phyloP scores from a whole-genome alignment of 2,888 invertebrate species.

The Tethea ocularis region DNA sequence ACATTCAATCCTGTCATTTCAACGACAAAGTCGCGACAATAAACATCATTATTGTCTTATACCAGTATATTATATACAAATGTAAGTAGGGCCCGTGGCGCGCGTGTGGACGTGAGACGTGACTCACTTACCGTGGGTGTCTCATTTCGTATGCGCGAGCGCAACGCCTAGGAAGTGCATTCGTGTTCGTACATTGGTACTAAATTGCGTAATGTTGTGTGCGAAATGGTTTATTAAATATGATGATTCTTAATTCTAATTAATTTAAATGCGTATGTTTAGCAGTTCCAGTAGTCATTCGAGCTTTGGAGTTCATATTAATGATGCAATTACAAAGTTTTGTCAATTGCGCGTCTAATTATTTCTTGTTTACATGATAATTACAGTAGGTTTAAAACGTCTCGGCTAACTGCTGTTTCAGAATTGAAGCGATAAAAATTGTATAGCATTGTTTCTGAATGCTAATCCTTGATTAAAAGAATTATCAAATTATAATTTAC shows the following conservation, averaged over 20 bases:
- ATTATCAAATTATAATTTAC: background rate
- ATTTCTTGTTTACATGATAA: background rate
- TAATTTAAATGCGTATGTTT: background rate
- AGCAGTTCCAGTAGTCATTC: background rate
- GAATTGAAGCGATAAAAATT: background rate
- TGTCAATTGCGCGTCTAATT: background rate
- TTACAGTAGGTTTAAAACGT: background rate
- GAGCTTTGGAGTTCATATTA: background rate
- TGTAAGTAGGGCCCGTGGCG: constrained; percentile 38
- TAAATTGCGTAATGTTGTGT: constrained; percentile 43
- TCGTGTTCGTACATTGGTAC: constrained; percentile 45
- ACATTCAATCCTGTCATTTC: constrained; percentile 45
- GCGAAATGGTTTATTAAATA: constrained; percentile 33
- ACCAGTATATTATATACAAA: constrained; percentile 36
- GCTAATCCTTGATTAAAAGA: background rate
- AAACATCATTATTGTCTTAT: constrained; percentile 50
- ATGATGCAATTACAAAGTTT: background rate
- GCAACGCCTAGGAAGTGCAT: constrained; percentile 73
- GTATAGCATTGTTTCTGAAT: background rate
- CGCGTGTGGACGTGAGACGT: constrained; percentile 41
- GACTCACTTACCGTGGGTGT: constrained; percentile 68
- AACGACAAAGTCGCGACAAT: constrained; percentile 40
- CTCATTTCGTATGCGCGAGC: constrained; percentile 67
- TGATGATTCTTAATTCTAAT: background rate
- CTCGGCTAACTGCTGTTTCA: background rate